Evolutionary conservation across 2,113 vertebrate species (phyloP), one percentile per base, ranked within the genome.

Genomic region (Rutilus rutilus): DNA sequence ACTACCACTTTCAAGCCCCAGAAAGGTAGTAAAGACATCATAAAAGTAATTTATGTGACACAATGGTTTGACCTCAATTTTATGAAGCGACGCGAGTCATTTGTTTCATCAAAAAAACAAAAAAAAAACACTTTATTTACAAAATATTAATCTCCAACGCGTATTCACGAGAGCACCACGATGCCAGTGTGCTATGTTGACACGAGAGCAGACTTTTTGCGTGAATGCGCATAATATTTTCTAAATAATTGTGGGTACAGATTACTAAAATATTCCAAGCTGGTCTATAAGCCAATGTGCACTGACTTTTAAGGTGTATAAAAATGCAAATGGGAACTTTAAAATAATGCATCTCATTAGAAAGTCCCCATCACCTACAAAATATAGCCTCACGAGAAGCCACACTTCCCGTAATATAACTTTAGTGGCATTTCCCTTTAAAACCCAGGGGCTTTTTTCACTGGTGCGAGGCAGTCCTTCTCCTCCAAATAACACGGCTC

Each of bases 391-490:
- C 50, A 12, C 4, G 6, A 59, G 19, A 82, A 42, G 67, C 6
- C 47, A 59, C 12, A 69, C 25, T 69, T 54, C 10, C 78, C 6
- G 5, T 69, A 33, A 82, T 33, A 33, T 67, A 65, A 69, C 45
- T 69, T 50, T 50, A 52, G 50, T 50, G 50, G 47, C 30, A 73
- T 57, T 83, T 73, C 21, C 33, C 7, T 57, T 57, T 73, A 71
- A 83, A 67, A 73, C 81, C 65, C 65, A 39, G 67, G 47, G 50
- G 65, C 23, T 59, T 83, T 47, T 82, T 73, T 36, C 67, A 73
- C 33, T 59, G 23, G 81, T 73, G 27, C 9, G 1, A 82, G 45
- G 15, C 25, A 81, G 36, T 17, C 39, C n/a, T 80, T 69, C 62
- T 33, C 45, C 60, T 82, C 80, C 45, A 82, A 54, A 69, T 69